Percentiles rank a stretch among this genome's conserved stretches.
These are phyloP conservation scores for Cervus canadensis DNA, from an alignment of 2,113 vertebrate genomes.

Conservation along the genomic window DNA sequence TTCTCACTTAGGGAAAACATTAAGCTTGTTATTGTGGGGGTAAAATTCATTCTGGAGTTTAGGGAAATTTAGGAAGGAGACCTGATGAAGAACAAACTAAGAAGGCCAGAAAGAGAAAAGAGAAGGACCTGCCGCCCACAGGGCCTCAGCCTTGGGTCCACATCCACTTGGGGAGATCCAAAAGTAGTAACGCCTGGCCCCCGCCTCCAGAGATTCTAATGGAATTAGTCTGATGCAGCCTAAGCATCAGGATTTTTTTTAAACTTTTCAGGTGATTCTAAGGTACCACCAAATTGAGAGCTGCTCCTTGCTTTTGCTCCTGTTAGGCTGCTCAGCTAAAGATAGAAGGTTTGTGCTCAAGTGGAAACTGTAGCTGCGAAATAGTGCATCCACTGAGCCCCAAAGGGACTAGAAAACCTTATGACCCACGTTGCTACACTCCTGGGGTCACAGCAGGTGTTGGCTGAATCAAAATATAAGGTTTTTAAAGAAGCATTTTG, in stretches of 20 bases:
- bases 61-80: not conserved
- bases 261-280: not conserved
- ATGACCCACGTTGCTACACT: not conserved
- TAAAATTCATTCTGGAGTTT: not conserved
- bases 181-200: not conserved
- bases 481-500: not conserved
- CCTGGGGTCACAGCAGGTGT: not conserved
- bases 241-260: not conserved
- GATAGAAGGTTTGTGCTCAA: not conserved
- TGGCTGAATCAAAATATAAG: not conserved
- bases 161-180: not conserved
- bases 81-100: not conserved
- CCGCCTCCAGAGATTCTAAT: not conserved
- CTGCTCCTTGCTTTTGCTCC: not conserved
- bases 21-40: not conserved
- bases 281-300: not conserved
- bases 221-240: not conserved
- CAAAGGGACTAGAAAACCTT: not conserved
- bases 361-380: not conserved
- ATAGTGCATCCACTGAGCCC: not conserved
- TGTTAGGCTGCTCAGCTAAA: not conserved
- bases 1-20: not conserved
- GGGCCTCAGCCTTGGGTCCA: too few relatives aligned
- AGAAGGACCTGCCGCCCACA: accelerated
- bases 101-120: not conserved